Evolutionary conservation across 2,113 vertebrate species (phyloP).

Genomic region (Nipponia nippon): DNA sequence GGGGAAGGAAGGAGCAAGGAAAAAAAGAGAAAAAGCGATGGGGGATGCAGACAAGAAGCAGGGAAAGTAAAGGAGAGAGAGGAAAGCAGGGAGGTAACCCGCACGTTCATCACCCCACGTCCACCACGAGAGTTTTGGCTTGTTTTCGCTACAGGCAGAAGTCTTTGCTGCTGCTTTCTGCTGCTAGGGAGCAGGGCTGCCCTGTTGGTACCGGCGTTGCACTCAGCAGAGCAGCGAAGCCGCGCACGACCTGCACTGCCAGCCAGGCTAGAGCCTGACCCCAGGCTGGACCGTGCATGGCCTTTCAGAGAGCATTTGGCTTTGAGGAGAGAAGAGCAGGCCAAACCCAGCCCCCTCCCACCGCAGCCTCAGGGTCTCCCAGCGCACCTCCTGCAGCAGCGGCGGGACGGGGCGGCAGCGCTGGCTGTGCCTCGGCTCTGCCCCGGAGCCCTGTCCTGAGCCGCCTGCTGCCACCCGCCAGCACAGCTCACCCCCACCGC

Average conservation of each 20-base stretch:
- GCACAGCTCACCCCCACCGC: fast-evolving
- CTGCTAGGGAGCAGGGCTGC: neutral
- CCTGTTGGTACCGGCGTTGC: neutral
- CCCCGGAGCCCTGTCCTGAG: neutral
- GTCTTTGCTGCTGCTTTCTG: neutral
- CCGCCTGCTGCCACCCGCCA: neutral
- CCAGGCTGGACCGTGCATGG: fast-evolving
- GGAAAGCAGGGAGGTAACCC: neutral
- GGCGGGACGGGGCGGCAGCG: neutral
- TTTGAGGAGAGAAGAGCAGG: neutral
- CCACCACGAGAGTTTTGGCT: too few relatives aligned
- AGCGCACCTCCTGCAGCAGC: neutral
- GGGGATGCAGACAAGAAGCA: neutral
- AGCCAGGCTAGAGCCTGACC: neutral
- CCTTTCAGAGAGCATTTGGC: neutral
- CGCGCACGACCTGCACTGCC: neutral
- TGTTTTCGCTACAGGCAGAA: neutral
- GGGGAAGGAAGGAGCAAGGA: neutral
- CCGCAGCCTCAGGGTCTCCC: neutral
- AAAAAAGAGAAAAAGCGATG: neutral
- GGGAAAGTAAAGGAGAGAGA: neutral
- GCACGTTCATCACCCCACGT: fast-evolving
- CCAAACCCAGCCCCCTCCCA: neutral
- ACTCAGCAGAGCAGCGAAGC: neutral
- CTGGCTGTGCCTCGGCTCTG: neutral